These are phyloP conservation scores for Sicus ferrugineus DNA, from an alignment of 2,888 invertebrate genomes.

Conservation along the genomic window DNA sequence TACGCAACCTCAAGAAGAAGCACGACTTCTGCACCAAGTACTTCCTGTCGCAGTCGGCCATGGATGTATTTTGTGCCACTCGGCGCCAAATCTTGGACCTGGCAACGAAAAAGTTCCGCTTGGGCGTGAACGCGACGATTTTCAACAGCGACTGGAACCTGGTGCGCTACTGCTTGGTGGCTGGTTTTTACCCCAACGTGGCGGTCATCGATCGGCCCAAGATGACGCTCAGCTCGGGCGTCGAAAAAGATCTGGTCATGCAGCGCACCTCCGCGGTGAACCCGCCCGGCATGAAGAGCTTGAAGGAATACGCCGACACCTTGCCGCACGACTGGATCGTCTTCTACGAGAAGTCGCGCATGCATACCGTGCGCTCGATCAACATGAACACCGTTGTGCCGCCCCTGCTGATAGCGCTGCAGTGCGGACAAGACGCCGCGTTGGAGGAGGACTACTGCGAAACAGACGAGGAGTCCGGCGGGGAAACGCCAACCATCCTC, in stretches of 20 bases:
- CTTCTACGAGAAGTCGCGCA: slow-evolving; percentile 84
- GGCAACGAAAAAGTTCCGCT: slow-evolving; percentile 68
- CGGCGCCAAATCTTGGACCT: slow-evolving; percentile 85
- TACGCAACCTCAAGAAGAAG: slow-evolving; percentile 49
- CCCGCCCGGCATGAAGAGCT: slow-evolving; percentile 47
- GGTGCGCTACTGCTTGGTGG: slow-evolving; percentile 86
- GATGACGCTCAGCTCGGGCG: slow-evolving; percentile 71
- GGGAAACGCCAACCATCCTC: slow-evolving; percentile 58
- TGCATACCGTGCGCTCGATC: slow-evolving; percentile 74
- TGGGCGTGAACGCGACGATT: slow-evolving; percentile 74
- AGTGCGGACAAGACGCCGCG: slow-evolving; percentile 60
- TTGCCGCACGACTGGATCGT: slow-evolving; percentile 84
- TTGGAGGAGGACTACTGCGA: slow-evolving; percentile 36
- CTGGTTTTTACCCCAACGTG: slow-evolving; percentile 90
- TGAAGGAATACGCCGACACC: slow-evolving; percentile 54
- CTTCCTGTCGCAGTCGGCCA: slow-evolving; percentile 68
- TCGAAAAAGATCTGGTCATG: slow-evolving; percentile 67
- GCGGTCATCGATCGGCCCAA: slow-evolving; percentile 76
- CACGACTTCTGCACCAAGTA: slow-evolving; percentile 50
- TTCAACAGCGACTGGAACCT: slow-evolving; percentile 74
- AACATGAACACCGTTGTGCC: slow-evolving; percentile 84
- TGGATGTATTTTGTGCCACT: slow-evolving; percentile 90
- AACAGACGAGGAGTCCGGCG: slow-evolving; percentile 43
- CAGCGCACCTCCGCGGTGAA: slow-evolving; percentile 70
- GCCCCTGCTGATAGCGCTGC: slow-evolving; percentile 80